Evolutionary conservation across 23 tunicate species (phyloP).

Genomic region (Phallusia fumigata): DNA sequence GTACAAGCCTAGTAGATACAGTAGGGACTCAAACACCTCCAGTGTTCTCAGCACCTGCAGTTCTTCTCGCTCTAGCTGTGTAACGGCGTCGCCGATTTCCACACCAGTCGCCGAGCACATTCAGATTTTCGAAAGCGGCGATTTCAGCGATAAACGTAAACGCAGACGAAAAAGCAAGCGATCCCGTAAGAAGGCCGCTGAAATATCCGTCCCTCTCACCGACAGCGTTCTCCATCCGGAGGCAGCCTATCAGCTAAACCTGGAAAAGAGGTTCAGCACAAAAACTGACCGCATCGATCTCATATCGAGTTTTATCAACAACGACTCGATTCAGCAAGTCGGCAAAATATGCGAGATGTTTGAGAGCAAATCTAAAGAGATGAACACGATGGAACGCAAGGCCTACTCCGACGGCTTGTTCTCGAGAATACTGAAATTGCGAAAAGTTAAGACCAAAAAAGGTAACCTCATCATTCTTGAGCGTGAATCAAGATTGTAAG

Average conservation of each 20-base stretch:
- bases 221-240: conserved; percentile 19
- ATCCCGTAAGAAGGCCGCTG: conserved; percentile 19
- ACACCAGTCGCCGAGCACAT: conserved; percentile 10
- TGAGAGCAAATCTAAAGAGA: conserved; percentile 15
- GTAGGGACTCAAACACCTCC: neutral
- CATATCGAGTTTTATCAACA: conserved; percentile 58
- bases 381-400: neutral
- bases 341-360: conserved; percentile 25
- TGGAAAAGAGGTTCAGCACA: neutral
- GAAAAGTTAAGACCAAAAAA: conserved; percentile 28
- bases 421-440: conserved; percentile 24
- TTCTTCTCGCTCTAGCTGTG: conserved; percentile 13
- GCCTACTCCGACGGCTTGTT: conserved; percentile 14
- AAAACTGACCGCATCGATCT: conserved; percentile 19
- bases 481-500: too few relatives aligned
- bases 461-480: conserved; percentile 35
- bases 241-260: conserved; percentile 34
- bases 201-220: conserved; percentile 48
- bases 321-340: conserved; percentile 50
- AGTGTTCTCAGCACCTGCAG: neutral
- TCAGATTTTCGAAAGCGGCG: conserved; percentile 6
- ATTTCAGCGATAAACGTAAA: neutral
- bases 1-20: neutral
- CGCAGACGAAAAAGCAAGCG: conserved; percentile 18
- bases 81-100: neutral